These are phyloP conservation scores for Campodea augens DNA, from an alignment of 1,140 invertebrate species.

Conservation along the genomic window DNA sequence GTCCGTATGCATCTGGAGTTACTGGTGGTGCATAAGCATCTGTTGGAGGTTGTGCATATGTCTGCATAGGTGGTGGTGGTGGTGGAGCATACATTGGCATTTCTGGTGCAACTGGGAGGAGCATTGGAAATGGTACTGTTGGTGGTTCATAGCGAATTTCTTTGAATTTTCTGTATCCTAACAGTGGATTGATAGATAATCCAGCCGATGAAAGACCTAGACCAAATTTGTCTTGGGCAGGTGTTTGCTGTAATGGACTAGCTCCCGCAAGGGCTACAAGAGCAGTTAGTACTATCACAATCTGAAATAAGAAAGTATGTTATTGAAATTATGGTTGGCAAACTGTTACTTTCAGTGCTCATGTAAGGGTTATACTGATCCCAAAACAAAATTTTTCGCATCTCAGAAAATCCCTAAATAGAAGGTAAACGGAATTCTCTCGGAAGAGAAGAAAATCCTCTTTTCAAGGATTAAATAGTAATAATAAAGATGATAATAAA, in stretches of 20 bases:
- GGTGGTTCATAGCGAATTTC: constrained; percentile 15
- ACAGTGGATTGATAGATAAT: constrained; percentile 16
- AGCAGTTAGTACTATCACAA: not conserved
- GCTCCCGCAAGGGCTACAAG: not conserved
- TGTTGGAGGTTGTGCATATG: not conserved
- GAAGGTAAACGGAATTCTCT: no score
- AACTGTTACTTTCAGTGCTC: no score
- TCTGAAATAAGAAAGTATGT: not conserved
- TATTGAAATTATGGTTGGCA: no score
- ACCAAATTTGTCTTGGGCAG: not conserved
- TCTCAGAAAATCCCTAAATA: no score
- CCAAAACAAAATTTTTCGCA: no score
- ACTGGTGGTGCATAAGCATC: not conserved
- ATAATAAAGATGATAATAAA: no score
- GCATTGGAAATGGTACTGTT: constrained; percentile 8
- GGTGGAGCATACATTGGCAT: not conserved
- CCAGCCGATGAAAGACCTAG: constrained; percentile 8
- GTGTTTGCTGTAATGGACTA: not conserved
- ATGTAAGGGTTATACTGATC: no score
- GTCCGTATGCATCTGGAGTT: not conserved
- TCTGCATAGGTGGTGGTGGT: not conserved
- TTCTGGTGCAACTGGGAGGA: not conserved
- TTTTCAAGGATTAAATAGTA: no score
- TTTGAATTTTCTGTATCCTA: constrained; percentile 15
- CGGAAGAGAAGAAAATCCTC: no score